Conservation (phyloP, 2,888 invertebrate genomes). For the Saturnia japonica region DNA sequence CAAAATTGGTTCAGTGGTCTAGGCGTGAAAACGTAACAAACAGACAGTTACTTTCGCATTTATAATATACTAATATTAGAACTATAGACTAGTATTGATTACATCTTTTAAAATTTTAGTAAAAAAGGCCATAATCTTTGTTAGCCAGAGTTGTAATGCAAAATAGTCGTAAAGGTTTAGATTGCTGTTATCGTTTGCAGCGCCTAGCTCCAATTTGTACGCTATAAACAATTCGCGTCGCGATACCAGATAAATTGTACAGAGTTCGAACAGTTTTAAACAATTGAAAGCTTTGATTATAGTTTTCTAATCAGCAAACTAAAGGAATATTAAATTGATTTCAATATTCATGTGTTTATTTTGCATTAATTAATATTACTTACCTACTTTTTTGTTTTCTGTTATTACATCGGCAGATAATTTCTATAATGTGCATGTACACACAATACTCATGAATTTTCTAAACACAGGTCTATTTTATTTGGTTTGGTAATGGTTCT, state of each 20-base stretch:
- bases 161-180: conserved; percentile 36
- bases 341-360: conserved; percentile 15
- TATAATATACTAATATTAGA: no score
- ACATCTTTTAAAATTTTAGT: neutral
- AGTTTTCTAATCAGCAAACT: conserved; percentile 32
- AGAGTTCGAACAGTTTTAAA: conserved; percentile 39
- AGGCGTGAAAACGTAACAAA: no score
- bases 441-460: neutral
- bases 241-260: conserved; percentile 33
- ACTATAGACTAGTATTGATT: neutral
- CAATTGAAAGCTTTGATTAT: conserved; percentile 43
- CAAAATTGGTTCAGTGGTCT: no score
- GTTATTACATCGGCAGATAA: neutral
- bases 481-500: neutral
- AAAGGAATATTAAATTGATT: conserved; percentile 42
- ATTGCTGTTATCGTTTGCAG: conserved; percentile 51
- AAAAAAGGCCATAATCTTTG: neutral
- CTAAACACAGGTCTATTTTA: neutral
- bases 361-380: neutral
- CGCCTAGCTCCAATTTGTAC: conserved; percentile 54
- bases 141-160: neutral
- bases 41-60: no score
- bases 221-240: conserved; percentile 39
- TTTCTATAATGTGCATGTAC: neutral
- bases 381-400: neutral